Evolutionary conservation across 2,797 vertebrate species (phyloP).

Genomic region (Staurois parvus): DNA sequence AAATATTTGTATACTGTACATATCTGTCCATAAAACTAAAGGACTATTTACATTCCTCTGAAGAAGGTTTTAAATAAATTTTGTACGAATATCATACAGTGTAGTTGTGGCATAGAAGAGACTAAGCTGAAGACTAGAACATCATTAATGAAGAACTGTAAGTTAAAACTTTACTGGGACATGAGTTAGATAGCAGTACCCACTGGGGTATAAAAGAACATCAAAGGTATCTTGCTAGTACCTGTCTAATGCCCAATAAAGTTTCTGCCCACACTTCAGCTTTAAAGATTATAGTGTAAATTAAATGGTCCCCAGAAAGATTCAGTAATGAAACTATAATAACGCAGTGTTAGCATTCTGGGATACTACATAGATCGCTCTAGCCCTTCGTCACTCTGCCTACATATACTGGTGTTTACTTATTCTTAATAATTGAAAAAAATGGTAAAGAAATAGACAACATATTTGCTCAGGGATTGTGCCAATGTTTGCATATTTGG

Average conservation of each 20-base stretch:
- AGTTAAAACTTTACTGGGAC: no score
- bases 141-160: no score
- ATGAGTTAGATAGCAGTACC: no score
- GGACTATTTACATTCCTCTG: not conserved
- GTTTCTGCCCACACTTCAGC: not conserved
- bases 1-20: no score
- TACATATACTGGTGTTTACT: conserved; percentile 35
- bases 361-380: not conserved
- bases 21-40: no score
- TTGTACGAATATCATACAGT: no score
- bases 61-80: no score
- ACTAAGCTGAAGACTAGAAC: no score
- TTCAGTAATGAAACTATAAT: not conserved
- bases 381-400: not conserved
- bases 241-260: no score
- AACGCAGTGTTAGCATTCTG: not conserved
- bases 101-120: no score
- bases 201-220: no score
- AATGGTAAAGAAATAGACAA: conserved; percentile 10
- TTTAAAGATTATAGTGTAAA: conserved; percentile 19
- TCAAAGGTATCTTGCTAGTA: no score
- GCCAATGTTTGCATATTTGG: conserved; percentile 53
- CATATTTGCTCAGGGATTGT: conserved; percentile 52
- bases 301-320: not conserved
- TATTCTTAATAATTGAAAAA: conserved; percentile 36